Base-by-base conservation (phyloP, 2,797 vertebrate genomes). In the Emys orbicularis region DNA sequence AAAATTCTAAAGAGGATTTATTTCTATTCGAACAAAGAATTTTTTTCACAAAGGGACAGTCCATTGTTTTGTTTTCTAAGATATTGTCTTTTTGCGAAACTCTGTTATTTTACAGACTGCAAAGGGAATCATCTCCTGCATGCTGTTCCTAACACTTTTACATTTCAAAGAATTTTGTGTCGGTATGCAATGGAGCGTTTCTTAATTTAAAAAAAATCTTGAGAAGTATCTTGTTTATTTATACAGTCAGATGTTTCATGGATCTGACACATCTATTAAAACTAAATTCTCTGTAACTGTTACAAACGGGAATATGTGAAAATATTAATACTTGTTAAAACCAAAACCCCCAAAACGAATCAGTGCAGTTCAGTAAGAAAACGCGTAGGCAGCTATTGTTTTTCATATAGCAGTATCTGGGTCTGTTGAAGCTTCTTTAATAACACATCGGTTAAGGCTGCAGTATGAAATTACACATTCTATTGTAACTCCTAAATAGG, bases 401-500 rank as follows among this genome's bases (percentile, higher is more conserved):
- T 91, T 57, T 27, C 88, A 15, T 8, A 88, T 4, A 16, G 54
- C 79, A 31, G 93, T 0, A 8, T 83, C 50, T 4, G 0, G 49
- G 87, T 61, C 88, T 12, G 0, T 0, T 65, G 59, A 68, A 37
- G 87, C 12, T 79, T 88, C 86, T 56, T 79, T 6, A 87, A 83
- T 21, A 94, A 89, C 23, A 5, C 12, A 79, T 65, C 25, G 88
- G 59, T 47, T n/a, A 94, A 89, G 81, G 91, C 88, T 83, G 65
- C 76, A 12, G 56, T 44, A 37, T 2, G 89, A 94, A 97, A 97
- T 94, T 93, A 95, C 95, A 76, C 21, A n/a, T 96, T 97, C 95
- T 97, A 90, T 94, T 96, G 95, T 94, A 95, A 94, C 90, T 95
- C 93, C 88, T 84, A 93, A 96, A 93, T 86, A 95, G 93, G 92